phyloP scores from a whole-genome alignment of 1,140 invertebrate genomes.

The Hyposmocoma kahamanoa region DNA sequence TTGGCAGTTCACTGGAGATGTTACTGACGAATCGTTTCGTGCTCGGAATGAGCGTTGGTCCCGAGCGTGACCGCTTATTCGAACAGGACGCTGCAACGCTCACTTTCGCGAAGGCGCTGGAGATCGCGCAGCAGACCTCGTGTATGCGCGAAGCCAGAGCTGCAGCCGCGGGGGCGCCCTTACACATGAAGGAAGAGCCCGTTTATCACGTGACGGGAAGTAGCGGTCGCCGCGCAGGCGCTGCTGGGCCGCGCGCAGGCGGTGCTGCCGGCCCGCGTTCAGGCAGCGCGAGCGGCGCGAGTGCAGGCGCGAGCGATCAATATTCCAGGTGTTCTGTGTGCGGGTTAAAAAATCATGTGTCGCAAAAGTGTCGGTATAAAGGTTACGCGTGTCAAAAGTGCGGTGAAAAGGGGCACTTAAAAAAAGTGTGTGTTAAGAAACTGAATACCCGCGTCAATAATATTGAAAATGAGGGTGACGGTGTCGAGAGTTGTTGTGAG shows the following conservation, averaged over 20 bases:
- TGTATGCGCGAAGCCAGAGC: neutral
- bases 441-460: neutral
- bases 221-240: too few species aligned
- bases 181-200: neutral
- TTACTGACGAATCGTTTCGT: neutral
- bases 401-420: neutral
- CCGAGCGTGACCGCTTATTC: neutral
- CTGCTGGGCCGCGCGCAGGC: too few species aligned
- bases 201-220: neutral
- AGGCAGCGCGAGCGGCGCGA: neutral
- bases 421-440: slow-evolving; percentile 1
- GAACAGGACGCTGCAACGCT: neutral
- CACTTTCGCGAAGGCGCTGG: neutral
- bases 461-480: neutral
- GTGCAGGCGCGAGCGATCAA: neutral
- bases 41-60: neutral
- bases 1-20: neutral
- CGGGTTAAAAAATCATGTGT: neutral
- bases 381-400: neutral
- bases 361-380: neutral
- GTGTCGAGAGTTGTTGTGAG: neutral
- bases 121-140: neutral
- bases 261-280: too few species aligned
- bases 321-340: neutral
- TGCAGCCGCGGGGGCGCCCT: too few species aligned